These are phyloP conservation scores for Leucoraja erinaceus DNA, from an alignment of 2,113 vertebrate species.

Conservation along the genomic window DNA sequence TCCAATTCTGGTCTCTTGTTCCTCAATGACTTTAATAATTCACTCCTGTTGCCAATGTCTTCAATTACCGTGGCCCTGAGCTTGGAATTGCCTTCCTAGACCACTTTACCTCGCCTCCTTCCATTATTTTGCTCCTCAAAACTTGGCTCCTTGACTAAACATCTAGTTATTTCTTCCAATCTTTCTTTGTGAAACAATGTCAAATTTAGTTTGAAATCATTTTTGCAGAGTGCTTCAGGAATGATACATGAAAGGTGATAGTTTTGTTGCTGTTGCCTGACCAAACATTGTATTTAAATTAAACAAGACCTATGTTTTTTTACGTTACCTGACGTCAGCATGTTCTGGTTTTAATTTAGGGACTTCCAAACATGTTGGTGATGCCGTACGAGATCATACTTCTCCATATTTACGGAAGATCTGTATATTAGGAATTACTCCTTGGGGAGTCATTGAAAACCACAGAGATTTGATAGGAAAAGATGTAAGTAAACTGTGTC, in stretches of 20 bases:
- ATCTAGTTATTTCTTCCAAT: not conserved
- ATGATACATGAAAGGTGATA: not conserved
- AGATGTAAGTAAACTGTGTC: constrained; percentile 68
- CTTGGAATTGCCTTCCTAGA: too few species aligned
- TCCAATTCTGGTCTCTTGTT: not conserved
- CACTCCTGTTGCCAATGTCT: too few species aligned
- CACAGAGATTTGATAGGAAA: constrained; percentile 79
- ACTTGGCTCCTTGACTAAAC: not conserved
- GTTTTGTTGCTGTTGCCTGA: not conserved
- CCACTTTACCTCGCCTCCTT: not conserved
- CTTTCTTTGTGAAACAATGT: not conserved
- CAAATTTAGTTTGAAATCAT: not conserved
- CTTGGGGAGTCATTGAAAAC: constrained; percentile 93
- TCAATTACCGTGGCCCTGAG: too few species aligned
- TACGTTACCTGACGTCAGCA: not conserved
- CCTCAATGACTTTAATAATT: not conserved
- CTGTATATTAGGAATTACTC: constrained; percentile 77
- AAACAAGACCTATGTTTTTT: not conserved
- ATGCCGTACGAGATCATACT: constrained; percentile 75
- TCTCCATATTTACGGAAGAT: constrained; percentile 77
- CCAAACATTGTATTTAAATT: not conserved
- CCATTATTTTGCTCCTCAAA: not conserved
- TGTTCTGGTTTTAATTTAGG: constrained; percentile 55
- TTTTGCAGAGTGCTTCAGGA: not conserved
- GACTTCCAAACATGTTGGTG: constrained; percentile 82